Conservation (phyloP, 2,113 vertebrate species). For the Pelecanoides urinatrix region DNA sequence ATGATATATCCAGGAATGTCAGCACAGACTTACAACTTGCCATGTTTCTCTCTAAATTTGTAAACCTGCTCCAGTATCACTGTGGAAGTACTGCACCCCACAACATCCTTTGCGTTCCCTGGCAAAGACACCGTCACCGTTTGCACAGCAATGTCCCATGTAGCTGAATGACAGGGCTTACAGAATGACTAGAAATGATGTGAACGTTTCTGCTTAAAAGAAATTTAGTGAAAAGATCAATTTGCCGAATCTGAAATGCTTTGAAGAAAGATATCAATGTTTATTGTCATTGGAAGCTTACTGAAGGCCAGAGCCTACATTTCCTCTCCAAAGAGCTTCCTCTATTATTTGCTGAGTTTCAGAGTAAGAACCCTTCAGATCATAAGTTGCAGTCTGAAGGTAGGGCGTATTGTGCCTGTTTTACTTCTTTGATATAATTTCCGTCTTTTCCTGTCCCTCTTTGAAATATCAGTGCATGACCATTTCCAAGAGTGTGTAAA, state of each 20-base stretch:
- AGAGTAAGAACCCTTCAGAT: not conserved
- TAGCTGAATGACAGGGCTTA: not conserved
- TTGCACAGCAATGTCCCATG: not conserved
- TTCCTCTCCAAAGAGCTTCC: not conserved
- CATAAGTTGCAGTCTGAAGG: not conserved
- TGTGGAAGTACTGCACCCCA: not conserved
- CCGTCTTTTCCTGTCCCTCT: not conserved
- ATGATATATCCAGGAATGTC: not conserved
- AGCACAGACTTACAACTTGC: not conserved
- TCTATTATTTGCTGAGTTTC: not conserved
- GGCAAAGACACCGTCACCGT: not conserved
- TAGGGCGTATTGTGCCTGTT: not conserved
- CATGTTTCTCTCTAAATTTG: not conserved
- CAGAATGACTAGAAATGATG: not conserved
- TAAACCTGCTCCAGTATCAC: not conserved
- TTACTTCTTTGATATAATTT: not conserved
- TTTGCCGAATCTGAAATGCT: not conserved
- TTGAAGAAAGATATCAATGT: not conserved
- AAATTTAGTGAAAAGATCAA: not conserved
- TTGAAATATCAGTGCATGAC: not conserved
- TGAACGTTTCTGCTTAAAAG: not conserved
- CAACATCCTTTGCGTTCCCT: accelerated
- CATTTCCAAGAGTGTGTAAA: not conserved
- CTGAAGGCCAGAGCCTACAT: not conserved
- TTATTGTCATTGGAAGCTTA: not conserved